Evolutionary conservation across 2,888 invertebrate genomes (phyloP).

Genomic region (Dasypolia templi): DNA sequence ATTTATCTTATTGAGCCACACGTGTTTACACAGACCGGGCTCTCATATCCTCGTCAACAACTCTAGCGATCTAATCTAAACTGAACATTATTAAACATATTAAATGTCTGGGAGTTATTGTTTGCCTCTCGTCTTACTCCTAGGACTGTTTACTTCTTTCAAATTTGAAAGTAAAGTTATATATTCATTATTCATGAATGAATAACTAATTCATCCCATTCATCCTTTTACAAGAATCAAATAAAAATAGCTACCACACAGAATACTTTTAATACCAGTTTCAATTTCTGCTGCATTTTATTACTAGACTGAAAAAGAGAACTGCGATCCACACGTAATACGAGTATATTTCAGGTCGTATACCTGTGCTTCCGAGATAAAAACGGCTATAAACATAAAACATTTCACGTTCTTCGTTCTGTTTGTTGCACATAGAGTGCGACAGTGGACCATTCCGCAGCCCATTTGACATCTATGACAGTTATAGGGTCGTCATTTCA

Average conservation of each 20-base stretch:
- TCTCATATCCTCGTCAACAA: conserved; percentile 19
- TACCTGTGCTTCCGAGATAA: conserved; percentile 62
- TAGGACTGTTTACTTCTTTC: not conserved
- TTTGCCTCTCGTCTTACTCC: conserved; percentile 7
- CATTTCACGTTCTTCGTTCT: conserved; percentile 51
- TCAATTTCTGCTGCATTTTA: conserved; percentile 27
- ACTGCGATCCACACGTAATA: conserved; percentile 22
- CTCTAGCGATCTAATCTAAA: not conserved
- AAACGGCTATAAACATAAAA: conserved; percentile 66
- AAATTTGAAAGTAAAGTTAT: not conserved
- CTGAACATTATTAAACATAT: not conserved
- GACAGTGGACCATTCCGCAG: conserved; percentile 63
- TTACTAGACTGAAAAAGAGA: conserved; percentile 18
- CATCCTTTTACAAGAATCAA: conserved; percentile 11
- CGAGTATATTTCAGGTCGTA: conserved; percentile 50
- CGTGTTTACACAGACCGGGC: conserved; percentile 16
- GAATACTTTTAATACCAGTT: conserved; percentile 9
- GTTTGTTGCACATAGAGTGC: conserved; percentile 62
- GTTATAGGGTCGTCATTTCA: conserved; percentile 67
- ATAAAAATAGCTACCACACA: not conserved
- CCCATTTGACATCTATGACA: conserved; percentile 68
- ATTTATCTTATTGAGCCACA: not conserved
- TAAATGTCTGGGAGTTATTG: not conserved
- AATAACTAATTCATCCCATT: too few relatives aligned
- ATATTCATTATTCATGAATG: not conserved